Base-by-base conservation (phyloP, 1,140 invertebrate species). In the Sitobion miscanthi region DNA sequence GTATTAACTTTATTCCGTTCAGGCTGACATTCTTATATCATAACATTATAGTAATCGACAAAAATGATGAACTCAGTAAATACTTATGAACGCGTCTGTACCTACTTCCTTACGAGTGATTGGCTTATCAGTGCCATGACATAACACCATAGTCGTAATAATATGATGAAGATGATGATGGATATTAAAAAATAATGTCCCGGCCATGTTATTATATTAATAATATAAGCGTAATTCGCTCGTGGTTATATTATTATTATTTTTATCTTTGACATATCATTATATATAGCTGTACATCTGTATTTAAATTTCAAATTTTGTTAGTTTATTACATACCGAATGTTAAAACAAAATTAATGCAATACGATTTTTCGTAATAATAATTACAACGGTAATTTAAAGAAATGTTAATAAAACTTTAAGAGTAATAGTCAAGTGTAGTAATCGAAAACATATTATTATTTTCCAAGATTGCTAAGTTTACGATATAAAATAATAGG, bases 201-300 rank as follows among this genome's bases (percentile, higher is more conserved):
- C 21, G 4, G 17, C 30, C 30, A 69, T 69, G n/a, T 69, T 17
- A 69, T 69, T 69, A n/a, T 6, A n/a, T 69, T 69, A 0, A 38
- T 38, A 54, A 69, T 77, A n/a, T 77, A 77, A n/a, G 62, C 11
- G 30, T 69, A n/a, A 77, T 77, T n/a, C 30, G 14, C 30, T n/a
- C 0, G 30, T 77, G 62, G 62, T 77, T 77, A 77, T 35, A 17
- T 77, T n/a, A 77, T 77, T 77, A 30, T 62, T 62, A 47, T 62
- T n/a, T 77, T n/a, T n/a, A 77, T 77, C 62, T 77, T 77, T 77
- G 62, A n/a, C 62, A 77, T 69, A 69, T 17, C n/a, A 69, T 69
- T 62, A 62, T 62, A 42, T n/a, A 69, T 77, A n/a, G n/a, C 5
- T 77, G n/a, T 77, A n/a, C 30, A 69, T 69, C 25, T 69, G 30